Percentiles rank a stretch among this genome's conserved stretches.
These are phyloP conservation scores for Oreochromis aureus DNA, from an alignment of 2,113 vertebrate genomes.

Conservation along the genomic window DNA sequence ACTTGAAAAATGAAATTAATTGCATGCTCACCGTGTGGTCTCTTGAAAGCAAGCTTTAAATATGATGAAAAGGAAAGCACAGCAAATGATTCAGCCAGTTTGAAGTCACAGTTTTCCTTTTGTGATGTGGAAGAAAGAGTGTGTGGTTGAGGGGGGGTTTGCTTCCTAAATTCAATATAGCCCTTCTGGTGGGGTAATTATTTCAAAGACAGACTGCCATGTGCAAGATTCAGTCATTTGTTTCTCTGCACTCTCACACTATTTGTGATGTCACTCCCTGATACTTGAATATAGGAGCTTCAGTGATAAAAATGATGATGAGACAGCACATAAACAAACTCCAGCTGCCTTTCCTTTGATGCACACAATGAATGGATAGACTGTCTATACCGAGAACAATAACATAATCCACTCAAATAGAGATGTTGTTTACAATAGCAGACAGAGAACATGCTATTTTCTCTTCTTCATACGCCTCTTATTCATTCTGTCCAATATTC, in stretches of 20 bases:
- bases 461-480: background rate
- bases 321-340: background rate
- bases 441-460: conserved; percentile 19
- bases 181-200: background rate
- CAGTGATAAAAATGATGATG: background rate
- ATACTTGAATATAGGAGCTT: background rate
- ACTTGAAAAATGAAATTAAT: background rate
- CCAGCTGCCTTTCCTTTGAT: background rate
- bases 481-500: conserved; percentile 10
- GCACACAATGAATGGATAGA: background rate
- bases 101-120: conserved; percentile 8
- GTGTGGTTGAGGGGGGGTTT: background rate
- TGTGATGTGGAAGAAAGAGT: background rate
- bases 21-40: background rate
- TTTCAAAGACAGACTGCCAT: background rate
- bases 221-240: background rate
- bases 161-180: background rate
- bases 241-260: background rate
- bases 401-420: background rate
- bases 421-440: conserved; percentile 13
- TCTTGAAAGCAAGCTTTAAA: background rate
- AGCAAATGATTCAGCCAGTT: background rate
- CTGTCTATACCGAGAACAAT: background rate
- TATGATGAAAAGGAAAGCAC: background rate
- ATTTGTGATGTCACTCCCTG: background rate